A percentile compares a stretch with the other conserved stretches of the same genome.
Evolutionary conservation across 2,888 invertebrate species (phyloP).

Genomic region (Hydroisotoma schaefferi): DNA sequence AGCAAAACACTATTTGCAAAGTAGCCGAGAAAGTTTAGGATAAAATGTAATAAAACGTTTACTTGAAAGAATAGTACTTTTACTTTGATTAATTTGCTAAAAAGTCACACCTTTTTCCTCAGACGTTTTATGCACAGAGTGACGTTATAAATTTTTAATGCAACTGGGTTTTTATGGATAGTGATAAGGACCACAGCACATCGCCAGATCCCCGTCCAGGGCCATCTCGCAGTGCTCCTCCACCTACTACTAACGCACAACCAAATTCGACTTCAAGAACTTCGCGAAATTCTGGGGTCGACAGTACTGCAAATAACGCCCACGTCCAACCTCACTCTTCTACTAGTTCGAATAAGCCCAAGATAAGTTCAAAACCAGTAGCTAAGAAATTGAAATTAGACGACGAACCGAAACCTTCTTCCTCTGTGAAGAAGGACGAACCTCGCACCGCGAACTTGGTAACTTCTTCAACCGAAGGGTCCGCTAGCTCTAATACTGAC

Average conservation of each 20-base stretch:
- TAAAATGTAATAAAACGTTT: no score
- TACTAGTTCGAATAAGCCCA: background rate
- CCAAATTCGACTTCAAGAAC: background rate
- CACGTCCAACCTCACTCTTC: background rate
- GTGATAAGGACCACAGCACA: conserved; percentile 8
- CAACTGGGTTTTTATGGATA: conserved; percentile 8
- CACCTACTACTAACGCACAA: background rate
- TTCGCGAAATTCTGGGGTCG: background rate
- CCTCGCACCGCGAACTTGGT: background rate
- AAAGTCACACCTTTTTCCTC: no score
- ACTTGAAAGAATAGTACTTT: no score
- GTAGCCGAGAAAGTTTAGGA: no score
- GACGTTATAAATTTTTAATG: no score
- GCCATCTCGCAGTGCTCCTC: conserved; percentile 19
- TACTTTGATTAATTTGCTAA: no score
- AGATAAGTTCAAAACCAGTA: background rate
- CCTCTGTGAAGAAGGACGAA: conserved; percentile 15
- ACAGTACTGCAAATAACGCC: background rate
- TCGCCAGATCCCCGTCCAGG: conserved; percentile 23
- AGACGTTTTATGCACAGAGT: no score
- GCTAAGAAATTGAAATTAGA: conserved; percentile 22
- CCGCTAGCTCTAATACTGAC: no score
- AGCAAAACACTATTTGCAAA: no score
- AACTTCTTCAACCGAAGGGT: background rate
- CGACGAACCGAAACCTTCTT: conserved; percentile 16